A percentile compares a stretch with the other conserved stretches of the same genome.
Conservation (phyloP, 2,888 invertebrate genomes). For the Meganola albula region DNA sequence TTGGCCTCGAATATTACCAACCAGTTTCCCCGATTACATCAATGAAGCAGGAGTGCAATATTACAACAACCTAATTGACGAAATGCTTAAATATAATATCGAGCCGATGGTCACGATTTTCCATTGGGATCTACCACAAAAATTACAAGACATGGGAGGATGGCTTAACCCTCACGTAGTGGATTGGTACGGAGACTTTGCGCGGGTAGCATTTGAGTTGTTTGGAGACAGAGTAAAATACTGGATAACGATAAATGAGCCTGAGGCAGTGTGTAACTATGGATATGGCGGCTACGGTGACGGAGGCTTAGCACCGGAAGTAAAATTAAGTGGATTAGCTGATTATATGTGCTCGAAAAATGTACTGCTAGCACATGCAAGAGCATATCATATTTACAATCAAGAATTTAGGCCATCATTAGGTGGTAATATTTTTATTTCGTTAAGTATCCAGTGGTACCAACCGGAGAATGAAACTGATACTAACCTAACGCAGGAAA, state of each 20-base stretch:
- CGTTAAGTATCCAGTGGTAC: constrained; percentile 39
- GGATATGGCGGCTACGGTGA: constrained; percentile 61
- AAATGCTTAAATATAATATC: constrained; percentile 76
- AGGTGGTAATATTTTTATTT: constrained; percentile 31
- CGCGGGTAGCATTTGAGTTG: constrained; percentile 48
- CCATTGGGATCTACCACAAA: constrained; percentile 73
- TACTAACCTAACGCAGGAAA: not conserved
- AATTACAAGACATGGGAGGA: constrained; percentile 73
- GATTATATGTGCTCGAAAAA: constrained; percentile 67
- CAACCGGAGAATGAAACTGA: constrained; percentile 37
- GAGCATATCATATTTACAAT: constrained; percentile 68
- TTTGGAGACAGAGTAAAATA: constrained; percentile 66
- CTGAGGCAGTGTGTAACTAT: constrained; percentile 42
- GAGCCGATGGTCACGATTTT: constrained; percentile 76
- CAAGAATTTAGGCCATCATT: constrained; percentile 50
- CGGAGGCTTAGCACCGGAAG: too few relatives aligned
- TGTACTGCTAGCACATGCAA: constrained; percentile 73
- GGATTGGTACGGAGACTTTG: constrained; percentile 66
- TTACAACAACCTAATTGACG: constrained; percentile 70
- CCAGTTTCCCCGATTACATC: constrained; percentile 68
- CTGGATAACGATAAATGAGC: constrained; percentile 79
- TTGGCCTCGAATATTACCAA: constrained; percentile 81
- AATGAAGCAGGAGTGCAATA: constrained; percentile 65
- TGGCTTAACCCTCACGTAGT: constrained; percentile 60
- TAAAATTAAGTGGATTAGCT: constrained; percentile 49